Conservation (phyloP, 2,888 invertebrate species). For the Lepidocyrtoides sp. region DNA sequence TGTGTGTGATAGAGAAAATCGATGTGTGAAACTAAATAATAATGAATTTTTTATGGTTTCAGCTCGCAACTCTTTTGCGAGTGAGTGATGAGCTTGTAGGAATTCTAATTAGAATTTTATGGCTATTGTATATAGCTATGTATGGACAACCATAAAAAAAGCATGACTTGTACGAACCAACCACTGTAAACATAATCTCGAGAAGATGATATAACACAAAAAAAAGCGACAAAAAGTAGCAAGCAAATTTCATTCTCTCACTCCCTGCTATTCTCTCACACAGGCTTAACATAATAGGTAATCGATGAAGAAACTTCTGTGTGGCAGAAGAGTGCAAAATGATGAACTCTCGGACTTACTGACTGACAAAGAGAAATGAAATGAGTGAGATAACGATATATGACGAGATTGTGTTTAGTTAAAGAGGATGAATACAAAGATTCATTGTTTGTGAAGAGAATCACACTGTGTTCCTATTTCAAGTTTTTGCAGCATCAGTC, state of each 20-base stretch:
- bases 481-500: not conserved
- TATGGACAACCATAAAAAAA: conserved; percentile 43
- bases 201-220: not conserved
- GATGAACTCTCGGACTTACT: not conserved
- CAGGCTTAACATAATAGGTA: not conserved
- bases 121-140: conserved; percentile 46
- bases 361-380: too few relatives aligned
- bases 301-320: not conserved
- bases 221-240: conserved; percentile 39
- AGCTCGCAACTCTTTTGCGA: conserved; percentile 58
- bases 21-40: conserved; percentile 68
- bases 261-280: not conserved
- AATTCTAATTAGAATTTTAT: conserved; percentile 80
- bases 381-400: not conserved
- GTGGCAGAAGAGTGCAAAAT: not conserved
- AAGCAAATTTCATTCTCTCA: conserved; percentile 53
- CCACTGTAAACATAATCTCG: not conserved
- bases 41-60: conserved; percentile 74
- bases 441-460: not conserved
- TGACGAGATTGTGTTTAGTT: not conserved
- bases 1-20: conserved; percentile 39
- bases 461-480: not conserved
- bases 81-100: conserved; percentile 76
- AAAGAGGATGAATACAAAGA: not conserved
- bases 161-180: not conserved